Conservation (phyloP, 2,797 vertebrate genomes). For the Pangasius larnaudii region DNA sequence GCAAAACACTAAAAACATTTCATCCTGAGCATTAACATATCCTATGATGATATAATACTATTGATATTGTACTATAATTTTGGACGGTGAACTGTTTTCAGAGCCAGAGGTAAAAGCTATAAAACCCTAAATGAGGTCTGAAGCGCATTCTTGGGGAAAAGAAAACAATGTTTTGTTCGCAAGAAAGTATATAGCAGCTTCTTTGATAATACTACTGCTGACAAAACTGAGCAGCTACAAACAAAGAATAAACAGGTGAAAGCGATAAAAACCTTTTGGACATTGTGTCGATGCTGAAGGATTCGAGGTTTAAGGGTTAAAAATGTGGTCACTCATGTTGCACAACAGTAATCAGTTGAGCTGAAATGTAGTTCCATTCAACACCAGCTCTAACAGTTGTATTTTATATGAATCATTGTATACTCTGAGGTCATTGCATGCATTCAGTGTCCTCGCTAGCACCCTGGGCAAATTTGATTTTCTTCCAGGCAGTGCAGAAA, state of each 20-base stretch:
- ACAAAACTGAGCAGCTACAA: not conserved
- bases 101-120: not conserved
- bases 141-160: not conserved
- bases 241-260: not conserved
- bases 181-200: not conserved
- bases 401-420: not conserved
- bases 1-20: not conserved
- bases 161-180: not conserved
- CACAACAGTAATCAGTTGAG: not conserved
- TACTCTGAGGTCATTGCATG: conserved; percentile 19
- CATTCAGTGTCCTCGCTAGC: conserved; percentile 47
- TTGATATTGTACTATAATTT: not conserved
- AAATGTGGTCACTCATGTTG: not conserved
- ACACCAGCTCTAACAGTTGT: not conserved
- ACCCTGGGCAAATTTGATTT: conserved; percentile 38
- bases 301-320: not conserved
- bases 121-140: not conserved
- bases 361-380: not conserved
- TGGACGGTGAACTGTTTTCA: not conserved
- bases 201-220: not conserved
- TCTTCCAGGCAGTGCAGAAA: conserved; percentile 56
- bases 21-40: not conserved
- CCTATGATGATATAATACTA: not conserved
- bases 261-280: not conserved
- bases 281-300: not conserved